phyloP scores from a whole-genome alignment of 1,140 invertebrate genomes.

The Andricus grossulariae region DNA sequence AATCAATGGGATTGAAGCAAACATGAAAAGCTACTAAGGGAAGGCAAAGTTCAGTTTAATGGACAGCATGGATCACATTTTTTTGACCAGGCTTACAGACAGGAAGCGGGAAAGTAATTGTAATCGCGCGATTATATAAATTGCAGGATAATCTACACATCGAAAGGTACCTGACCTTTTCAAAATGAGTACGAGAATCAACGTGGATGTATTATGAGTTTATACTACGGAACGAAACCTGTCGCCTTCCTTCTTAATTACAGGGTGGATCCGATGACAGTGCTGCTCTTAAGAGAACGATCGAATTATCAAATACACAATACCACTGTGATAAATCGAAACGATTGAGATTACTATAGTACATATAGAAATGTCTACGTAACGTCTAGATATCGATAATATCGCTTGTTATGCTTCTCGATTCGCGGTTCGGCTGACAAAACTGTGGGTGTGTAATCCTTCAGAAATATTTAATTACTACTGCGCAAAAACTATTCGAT shows the following conservation, averaged over 20 bases:
- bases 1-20: too few species aligned
- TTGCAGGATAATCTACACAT: slow-evolving; percentile 2
- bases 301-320: slow-evolving; percentile 14
- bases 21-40: too few species aligned
- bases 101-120: not conserved
- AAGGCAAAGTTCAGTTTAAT: too few species aligned
- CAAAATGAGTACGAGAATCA: not conserved
- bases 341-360: slow-evolving; percentile 15
- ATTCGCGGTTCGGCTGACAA: slow-evolving; percentile 18
- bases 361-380: slow-evolving; percentile 21
- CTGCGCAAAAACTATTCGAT: slow-evolving; percentile 49
- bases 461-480: not conserved
- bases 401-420: not conserved
- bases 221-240: slow-evolving; percentile 5
- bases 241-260: slow-evolving; percentile 12
- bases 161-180: slow-evolving; percentile 8
- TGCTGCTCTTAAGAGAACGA: not conserved
- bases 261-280: not conserved
- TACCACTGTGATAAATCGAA: slow-evolving; percentile 25
- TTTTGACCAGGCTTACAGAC: too few species aligned
- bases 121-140: slow-evolving; percentile 7
- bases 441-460: not conserved
- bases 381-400: slow-evolving; percentile 14
- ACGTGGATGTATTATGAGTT: not conserved
- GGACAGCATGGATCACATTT: too few species aligned